Evolutionary conservation across 1,140 invertebrate genomes (phyloP), one percentile per base, ranked within the genome.

Genomic region (Drosophila bifasciata): DNA sequence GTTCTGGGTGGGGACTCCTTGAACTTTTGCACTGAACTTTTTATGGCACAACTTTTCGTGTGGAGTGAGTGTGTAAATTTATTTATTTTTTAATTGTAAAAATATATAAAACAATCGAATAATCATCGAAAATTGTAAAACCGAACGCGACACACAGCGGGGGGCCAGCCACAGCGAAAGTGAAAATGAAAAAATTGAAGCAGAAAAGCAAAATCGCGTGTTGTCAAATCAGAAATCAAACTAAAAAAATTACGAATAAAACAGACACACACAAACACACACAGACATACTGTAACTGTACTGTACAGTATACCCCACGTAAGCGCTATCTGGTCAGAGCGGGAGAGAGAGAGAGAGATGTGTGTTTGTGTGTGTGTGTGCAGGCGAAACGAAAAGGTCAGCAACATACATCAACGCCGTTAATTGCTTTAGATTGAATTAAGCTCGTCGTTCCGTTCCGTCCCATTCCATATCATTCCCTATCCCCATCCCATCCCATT

Each of bases 351-450:
- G 36, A 4, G 32, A 7, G 43, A 43, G 41, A 16, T 16, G 25
- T 49, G 13, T 15, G 43, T 32, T 16, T 13, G 28, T 11, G 32
- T 13, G 32, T 13, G 32, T 11, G 9, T 1, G 9, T 36, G 39
- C 7, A 9, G 41, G 49, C 39, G 56, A 45, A 43, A 32, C 44
- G 46, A 55, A 86, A 86, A 86, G 81, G 81, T 86, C 81, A 86
- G 53, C 58, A 63, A 11, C 32, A 36, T 61, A 61, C 73, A 40
- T 68, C 69, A 61, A 55, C 39, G 61, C 67, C 84, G 83, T 88
- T 88, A 88, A 88, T 88, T 88, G 84, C 79, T 83, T 88, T 88
- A 89, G 83, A 88, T 88, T 88, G 79, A 88, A 88, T 88, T 88
- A 88, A 88, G 53, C 66, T 46, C 74, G 58, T 13, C 44, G 46